A percentile compares a stretch with the other conserved stretches of the same genome.
These are phyloP conservation scores for Synanceia verrucosa DNA, from an alignment of 2,797 vertebrate genomes.

Conservation along the genomic window DNA sequence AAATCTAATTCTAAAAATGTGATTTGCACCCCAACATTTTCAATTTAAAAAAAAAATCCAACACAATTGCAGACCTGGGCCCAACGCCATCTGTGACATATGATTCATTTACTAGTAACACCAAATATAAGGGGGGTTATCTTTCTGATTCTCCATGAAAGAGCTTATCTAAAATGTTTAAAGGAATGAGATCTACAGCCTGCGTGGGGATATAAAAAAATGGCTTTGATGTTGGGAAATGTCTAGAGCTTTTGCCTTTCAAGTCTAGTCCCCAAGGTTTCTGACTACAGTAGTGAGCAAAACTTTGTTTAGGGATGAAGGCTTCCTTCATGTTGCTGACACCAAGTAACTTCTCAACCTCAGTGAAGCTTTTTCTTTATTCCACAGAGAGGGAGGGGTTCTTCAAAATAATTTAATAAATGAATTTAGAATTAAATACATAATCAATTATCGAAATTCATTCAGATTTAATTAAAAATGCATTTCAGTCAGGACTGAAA, in stretches of 20 bases:
- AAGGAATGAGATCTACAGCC: conserved; percentile 62
- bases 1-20: conserved; percentile 40
- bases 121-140: conserved; percentile 46
- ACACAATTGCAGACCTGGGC: conserved; percentile 38
- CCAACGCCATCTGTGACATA: conserved; percentile 24
- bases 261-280: conserved; percentile 68
- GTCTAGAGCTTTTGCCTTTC: conserved; percentile 68
- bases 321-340: conserved; percentile 44
- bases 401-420: conserved; percentile 1
- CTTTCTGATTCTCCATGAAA: conserved; percentile 60
- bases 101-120: conserved; percentile 54
- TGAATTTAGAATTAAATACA: conserved; percentile 18
- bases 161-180: conserved; percentile 73
- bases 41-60: conserved; percentile 9
- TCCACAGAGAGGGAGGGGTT: conserved; percentile 1
- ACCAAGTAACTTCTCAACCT: conserved; percentile 21
- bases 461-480: conserved; percentile 37
- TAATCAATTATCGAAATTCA: conserved; percentile 16
- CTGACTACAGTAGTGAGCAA: conserved; percentile 42
- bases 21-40: conserved; percentile 38
- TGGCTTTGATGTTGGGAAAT: conserved; percentile 69
- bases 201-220: conserved; percentile 67
- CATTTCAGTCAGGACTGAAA: conserved; percentile 28
- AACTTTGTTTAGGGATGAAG: conserved; percentile 62
- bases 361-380: conserved; percentile 1